phyloP scores from a whole-genome alignment of 2,888 invertebrate species.

The Dryobotodes eremita region DNA sequence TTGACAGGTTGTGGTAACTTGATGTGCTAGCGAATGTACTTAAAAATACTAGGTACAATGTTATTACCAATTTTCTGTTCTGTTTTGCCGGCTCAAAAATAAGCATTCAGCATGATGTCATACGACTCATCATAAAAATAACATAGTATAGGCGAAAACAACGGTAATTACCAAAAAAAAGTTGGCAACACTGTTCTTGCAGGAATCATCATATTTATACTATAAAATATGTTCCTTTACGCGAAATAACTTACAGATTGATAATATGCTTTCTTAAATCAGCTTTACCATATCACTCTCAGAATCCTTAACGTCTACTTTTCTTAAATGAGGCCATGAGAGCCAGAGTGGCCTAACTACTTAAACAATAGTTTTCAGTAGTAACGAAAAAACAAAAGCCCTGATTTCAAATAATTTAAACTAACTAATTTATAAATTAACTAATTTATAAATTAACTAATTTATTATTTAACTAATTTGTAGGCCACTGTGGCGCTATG shows the following conservation, averaged over 20 bases:
- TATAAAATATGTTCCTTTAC: constrained; percentile 5
- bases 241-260: constrained; percentile 28
- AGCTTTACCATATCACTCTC: constrained; percentile 26
- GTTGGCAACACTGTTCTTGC: neutral
- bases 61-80: neutral
- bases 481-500: no score
- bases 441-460: no score
- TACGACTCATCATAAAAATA: neutral
- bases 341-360: no score
- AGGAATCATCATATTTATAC: neutral
- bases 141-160: no score
- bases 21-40: neutral
- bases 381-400: no score
- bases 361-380: no score
- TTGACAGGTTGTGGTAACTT: no score
- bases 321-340: no score
- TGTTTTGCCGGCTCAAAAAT: neutral
- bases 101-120: neutral
- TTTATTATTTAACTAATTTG: no score
- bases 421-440: no score
- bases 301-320: constrained; percentile 34
- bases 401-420: no score
- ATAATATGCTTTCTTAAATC: constrained; percentile 38
- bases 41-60: neutral
- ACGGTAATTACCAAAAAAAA: neutral